These are phyloP conservation scores for Cheilosia scutellata DNA, from an alignment of 2,888 invertebrate genomes.

Conservation along the genomic window DNA sequence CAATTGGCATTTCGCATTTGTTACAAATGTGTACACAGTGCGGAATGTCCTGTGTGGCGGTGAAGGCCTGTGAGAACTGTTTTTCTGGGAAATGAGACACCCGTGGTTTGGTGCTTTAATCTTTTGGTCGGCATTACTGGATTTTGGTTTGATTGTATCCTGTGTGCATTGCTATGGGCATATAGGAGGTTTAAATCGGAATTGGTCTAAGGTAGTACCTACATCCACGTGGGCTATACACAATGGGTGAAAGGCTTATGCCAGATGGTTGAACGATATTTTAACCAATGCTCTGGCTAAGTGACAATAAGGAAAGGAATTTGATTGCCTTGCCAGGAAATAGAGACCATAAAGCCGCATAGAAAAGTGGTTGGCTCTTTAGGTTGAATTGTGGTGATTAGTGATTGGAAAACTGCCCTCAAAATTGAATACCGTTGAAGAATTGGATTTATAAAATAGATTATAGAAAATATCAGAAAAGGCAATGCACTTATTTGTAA, in stretches of 20 bases:
- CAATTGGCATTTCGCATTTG: conserved; percentile 73
- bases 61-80: conserved; percentile 18
- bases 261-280: conserved; percentile 34
- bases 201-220: conserved; percentile 49
- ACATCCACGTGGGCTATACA: conserved; percentile 24
- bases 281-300: conserved; percentile 3
- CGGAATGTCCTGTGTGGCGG: conserved; percentile 13
- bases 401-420: neutral
- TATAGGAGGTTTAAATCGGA: conserved; percentile 39
- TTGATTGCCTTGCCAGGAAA: conserved; percentile 36
- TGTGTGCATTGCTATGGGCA: neutral
- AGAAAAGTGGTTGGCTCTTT: neutral
- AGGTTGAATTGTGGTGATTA: conserved; percentile 1
- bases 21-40: conserved; percentile 43
- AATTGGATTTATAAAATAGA: neutral
- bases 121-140: conserved; percentile 57
- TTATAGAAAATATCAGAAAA: neutral
- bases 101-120: conserved; percentile 68
- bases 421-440: neutral
- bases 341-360: neutral
- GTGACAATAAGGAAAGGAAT: conserved; percentile 15
- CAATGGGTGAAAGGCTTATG: conserved; percentile 57
- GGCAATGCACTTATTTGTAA: too few relatives aligned
- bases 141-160: conserved; percentile 36
- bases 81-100: conserved; percentile 63